These are phyloP conservation scores for Drosophila nr. perissopoda DNA, from an alignment of 2,888 invertebrate genomes.

Conservation along the genomic window DNA sequence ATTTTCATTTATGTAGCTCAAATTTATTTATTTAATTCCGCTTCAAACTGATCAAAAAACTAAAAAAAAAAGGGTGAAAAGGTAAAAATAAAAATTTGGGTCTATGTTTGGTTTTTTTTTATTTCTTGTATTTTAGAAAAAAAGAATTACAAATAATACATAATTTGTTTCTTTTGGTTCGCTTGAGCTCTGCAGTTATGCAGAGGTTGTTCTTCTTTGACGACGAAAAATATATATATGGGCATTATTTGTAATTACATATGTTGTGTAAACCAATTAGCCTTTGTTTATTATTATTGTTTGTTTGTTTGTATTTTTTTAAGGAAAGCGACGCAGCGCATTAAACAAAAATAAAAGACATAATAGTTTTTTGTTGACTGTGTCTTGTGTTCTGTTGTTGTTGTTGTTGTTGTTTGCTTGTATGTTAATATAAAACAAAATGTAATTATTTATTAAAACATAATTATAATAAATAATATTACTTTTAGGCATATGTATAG, in stretches of 20 bases:
- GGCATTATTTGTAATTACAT: conserved; percentile 62
- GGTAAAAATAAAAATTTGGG: conserved; percentile 39
- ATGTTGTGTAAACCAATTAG: conserved; percentile 55
- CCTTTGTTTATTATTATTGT: conserved; percentile 33
- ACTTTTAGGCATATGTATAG: conserved; percentile 66
- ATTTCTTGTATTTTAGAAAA: conserved; percentile 74
- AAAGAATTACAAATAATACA: conserved; percentile 79
- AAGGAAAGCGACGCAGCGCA: conserved; percentile 63
- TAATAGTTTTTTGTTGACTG: conserved; percentile 33
- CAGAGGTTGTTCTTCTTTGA: conserved; percentile 51
- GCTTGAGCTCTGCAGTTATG: conserved; percentile 52
- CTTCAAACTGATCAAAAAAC: neutral
- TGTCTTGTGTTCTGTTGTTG: conserved; percentile 57
- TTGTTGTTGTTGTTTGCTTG: conserved; percentile 21
- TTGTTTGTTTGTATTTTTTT: conserved; percentile 26
- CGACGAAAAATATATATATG: conserved; percentile 48
- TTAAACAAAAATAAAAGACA: conserved; percentile 58
- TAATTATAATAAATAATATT: conserved; percentile 79
- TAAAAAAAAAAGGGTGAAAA: neutral
- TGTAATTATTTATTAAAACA: conserved; percentile 82
- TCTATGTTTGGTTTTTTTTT: conserved; percentile 64
- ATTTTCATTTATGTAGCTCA: conserved; percentile 3
- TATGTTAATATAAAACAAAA: conserved; percentile 67
- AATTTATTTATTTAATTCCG: neutral
- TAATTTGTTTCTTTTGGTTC: conserved; percentile 80